These are phyloP conservation scores for Linurgus olivaceus DNA, from an alignment of 2,797 vertebrate species.

Conservation along the genomic window DNA sequence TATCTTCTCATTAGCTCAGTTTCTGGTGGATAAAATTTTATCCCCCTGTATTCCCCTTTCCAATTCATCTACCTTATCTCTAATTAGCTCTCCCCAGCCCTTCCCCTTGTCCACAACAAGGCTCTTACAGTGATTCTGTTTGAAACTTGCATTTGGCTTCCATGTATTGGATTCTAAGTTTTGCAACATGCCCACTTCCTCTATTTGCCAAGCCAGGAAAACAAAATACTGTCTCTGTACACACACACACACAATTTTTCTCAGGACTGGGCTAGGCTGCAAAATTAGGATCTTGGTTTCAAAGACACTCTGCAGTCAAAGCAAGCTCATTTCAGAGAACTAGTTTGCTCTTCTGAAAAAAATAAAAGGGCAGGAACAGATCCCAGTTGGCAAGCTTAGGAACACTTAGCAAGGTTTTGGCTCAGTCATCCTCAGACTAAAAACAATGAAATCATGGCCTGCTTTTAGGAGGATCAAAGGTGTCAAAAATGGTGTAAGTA, in stretches of 20 bases:
- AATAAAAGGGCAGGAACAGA: background rate
- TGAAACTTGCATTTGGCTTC: background rate
- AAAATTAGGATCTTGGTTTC: slow-evolving; percentile 1
- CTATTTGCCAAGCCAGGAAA: background rate
- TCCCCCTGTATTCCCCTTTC: background rate
- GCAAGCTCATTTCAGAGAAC: background rate
- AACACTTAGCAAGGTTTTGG: background rate
- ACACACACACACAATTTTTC: background rate
- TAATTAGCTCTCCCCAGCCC: background rate
- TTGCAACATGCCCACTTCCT: background rate
- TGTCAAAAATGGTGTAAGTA: background rate
- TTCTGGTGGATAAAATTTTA: background rate
- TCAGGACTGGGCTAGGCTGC: background rate
- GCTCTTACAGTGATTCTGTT: background rate
- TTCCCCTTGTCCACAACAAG: background rate
- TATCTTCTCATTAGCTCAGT: background rate
- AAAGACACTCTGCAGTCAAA: background rate
- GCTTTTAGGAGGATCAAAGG: background rate
- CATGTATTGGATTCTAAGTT: background rate
- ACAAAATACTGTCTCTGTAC: background rate
- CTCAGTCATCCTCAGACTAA: background rate
- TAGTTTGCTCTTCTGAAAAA: background rate
- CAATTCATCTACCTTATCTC: background rate
- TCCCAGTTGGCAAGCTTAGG: background rate
- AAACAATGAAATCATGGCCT: background rate